Conservation (phyloP, 2,888 invertebrate genomes). For the Prosapia bicincta region DNA sequence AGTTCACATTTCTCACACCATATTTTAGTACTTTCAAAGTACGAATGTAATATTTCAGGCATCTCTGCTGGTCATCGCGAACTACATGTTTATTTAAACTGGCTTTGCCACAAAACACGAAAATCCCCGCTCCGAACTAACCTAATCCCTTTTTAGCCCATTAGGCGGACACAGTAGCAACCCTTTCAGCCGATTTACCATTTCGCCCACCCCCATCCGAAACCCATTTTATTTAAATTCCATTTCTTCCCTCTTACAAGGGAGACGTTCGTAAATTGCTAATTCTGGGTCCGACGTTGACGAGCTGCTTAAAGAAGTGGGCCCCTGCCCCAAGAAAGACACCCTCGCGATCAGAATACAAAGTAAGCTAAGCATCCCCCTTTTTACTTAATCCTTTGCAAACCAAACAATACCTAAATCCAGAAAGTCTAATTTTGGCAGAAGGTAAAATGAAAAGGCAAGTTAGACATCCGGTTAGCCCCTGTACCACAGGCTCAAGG, state of each 20-base stretch:
- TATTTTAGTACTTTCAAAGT: too few species aligned
- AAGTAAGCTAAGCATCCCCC: not conserved
- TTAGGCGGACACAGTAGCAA: conserved; percentile 19
- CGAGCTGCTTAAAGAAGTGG: conserved; percentile 16
- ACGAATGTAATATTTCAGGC: too few species aligned
- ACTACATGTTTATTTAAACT: not conserved
- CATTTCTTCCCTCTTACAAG: conserved; percentile 8
- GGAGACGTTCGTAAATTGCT: conserved; percentile 20
- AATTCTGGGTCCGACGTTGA: conserved; percentile 26
- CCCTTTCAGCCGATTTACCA: conserved; percentile 10
- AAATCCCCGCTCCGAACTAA: not conserved
- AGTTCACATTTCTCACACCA: too few species aligned
- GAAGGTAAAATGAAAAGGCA: too few species aligned
- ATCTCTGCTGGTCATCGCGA: too few species aligned
- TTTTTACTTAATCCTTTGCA: not conserved
- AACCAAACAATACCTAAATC: not conserved
- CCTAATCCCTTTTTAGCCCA: conserved; percentile 12
- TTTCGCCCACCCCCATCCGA: conserved; percentile 16
- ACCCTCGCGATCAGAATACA: not conserved
- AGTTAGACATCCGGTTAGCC: too few species aligned
- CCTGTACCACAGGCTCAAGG: too few species aligned
- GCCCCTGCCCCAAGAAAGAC: not conserved
- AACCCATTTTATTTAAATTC: conserved; percentile 29
- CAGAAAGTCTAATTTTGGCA: too few species aligned
- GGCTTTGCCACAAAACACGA: not conserved